Evolutionary conservation across 1,140 invertebrate genomes (phyloP), one percentile per base, ranked within the genome.

Genomic region (Subanguina moxae): DNA sequence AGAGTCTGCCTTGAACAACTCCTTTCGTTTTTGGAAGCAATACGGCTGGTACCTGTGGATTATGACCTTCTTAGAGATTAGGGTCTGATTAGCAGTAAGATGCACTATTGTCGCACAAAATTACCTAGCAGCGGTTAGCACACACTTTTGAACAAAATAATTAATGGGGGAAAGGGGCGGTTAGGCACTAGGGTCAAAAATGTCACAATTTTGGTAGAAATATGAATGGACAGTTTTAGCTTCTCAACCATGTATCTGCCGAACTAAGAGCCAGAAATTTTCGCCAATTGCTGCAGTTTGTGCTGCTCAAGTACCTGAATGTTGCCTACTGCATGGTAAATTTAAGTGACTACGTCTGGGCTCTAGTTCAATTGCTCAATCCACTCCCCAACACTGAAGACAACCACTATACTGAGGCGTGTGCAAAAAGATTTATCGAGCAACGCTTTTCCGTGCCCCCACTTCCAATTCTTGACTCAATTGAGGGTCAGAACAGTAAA

Each of bases 311-410:
- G 27, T 61, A 61, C 38, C n/a, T 61, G 28, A 30, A 43, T 61
- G 28, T 61, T 3, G 58, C 58, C 19, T 61, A 61, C 27, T 61
- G 58, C 38, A 61, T 43, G 58, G 58, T 61, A 3, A 61, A 61
- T 25, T 43, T 61, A n/a, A 61, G n/a, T n/a, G 58, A 61, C n/a
- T 61, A 61, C 58, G 38, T 61, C n/a, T 61, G 58, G 58, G 58
- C 58, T 32, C n/a, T 61, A 21, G 58, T 61, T 13, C 58, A 61
- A n/a, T 25, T 61, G 58, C 38, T 61, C n/a, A 61, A 25, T 30
- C 58, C n/a, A n/a, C n/a, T n/a, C n/a, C n/a, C 58, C 8, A 61
- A 30, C 19, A 30, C 3, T 25, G 27, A 52, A 1, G 17, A 52
- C 8, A 52, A 15, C 23, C 23, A 3, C 3, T 3, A 3, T 21